Evolutionary conservation across 2,113 vertebrate species (phyloP).

Genomic region (Corydoras sp.): DNA sequence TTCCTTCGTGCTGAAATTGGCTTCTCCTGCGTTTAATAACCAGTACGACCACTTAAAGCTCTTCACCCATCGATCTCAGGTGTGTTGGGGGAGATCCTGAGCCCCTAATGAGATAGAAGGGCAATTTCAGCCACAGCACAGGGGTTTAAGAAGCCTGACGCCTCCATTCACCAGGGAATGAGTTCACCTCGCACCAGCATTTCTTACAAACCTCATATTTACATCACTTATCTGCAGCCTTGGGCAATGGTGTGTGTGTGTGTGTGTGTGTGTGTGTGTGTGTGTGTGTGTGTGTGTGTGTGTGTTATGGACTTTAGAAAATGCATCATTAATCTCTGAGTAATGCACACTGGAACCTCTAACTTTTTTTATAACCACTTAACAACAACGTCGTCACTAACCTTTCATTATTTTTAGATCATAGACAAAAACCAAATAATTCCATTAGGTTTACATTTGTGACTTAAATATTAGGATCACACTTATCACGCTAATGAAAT

Average conservation of each 20-base stretch:
- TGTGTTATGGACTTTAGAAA: background rate
- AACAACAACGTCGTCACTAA: no score
- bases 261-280: background rate
- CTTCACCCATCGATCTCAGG: constrained; percentile 61
- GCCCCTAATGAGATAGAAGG: constrained; percentile 57
- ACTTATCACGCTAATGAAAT: no score
- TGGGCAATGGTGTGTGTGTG: background rate
- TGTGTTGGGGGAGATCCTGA: constrained; percentile 35
- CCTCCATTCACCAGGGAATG: constrained; percentile 28
- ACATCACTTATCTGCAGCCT: constrained; percentile 36
- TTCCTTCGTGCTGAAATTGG: constrained; percentile 49
- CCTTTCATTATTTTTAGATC: no score
- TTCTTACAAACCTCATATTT: constrained; percentile 40
- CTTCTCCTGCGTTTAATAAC: constrained; percentile 66
- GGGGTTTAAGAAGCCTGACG: constrained; percentile 53
- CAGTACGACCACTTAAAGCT: constrained; percentile 55
- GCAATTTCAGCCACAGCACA: constrained; percentile 55
- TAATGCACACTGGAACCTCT: no score
- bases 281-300: background rate
- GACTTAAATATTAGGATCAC: no score
- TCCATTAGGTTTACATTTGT: no score
- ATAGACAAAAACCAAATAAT: no score
- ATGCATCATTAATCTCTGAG: no score
- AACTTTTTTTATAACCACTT: no score
- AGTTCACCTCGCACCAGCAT: constrained; percentile 24